Conservation (phyloP, 2,113 vertebrate species). For the Atherinomorus stipes region DNA sequence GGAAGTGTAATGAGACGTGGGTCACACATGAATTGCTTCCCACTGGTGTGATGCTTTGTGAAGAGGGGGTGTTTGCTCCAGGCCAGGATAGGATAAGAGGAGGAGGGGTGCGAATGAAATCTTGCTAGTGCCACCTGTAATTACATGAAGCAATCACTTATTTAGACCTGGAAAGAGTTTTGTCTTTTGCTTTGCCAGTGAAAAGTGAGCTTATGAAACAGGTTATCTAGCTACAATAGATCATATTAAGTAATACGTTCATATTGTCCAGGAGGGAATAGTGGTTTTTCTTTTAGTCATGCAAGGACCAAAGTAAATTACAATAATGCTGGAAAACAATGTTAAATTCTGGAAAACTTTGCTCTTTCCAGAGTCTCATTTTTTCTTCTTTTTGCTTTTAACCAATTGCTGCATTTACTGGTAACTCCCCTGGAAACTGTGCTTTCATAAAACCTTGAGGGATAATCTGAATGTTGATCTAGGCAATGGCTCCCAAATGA, state of each 20-base stretch:
- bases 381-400: neutral
- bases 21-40: constrained; percentile 55
- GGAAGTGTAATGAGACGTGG: constrained; percentile 48
- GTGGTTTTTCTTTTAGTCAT: neutral
- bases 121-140: constrained; percentile 59
- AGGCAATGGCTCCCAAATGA: constrained; percentile 10
- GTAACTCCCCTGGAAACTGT: neutral
- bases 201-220: neutral
- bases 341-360: neutral
- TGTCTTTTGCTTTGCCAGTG: constrained; percentile 20
- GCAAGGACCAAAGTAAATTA: neutral
- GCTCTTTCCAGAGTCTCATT: neutral
- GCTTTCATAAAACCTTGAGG: neutral
- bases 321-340: neutral
- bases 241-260: neutral
- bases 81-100: constrained; percentile 23
- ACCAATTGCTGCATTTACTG: neutral
- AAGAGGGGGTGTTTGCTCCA: constrained; percentile 40
- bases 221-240: too few species aligned
- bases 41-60: constrained; percentile 44
- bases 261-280: neutral
- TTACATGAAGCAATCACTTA: constrained; percentile 54
- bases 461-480: neutral
- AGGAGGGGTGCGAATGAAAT: constrained; percentile 45
- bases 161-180: constrained; percentile 38